A percentile compares a stretch with the other conserved stretches of the same genome.
Conservation (phyloP, 2,113 vertebrate genomes). For the Falco punctatus region DNA sequence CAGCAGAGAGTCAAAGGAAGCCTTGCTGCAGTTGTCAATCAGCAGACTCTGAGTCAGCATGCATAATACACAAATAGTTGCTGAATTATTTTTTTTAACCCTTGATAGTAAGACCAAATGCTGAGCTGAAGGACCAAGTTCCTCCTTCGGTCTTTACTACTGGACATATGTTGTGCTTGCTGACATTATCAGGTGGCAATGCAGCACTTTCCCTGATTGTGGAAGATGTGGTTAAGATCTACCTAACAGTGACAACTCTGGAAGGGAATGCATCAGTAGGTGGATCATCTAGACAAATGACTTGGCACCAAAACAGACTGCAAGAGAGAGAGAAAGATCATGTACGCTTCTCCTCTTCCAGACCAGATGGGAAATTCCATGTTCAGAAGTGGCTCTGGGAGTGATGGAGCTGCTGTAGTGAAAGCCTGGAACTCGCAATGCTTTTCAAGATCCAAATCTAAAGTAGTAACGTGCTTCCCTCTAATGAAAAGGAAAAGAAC, state of each 20-base stretch:
- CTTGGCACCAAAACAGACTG: background rate
- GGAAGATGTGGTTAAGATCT: background rate
- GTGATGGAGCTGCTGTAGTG: background rate
- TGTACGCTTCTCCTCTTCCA: background rate
- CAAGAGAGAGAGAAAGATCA: background rate
- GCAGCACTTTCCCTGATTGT: background rate
- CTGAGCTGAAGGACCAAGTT: background rate
- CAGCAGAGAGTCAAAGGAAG: background rate
- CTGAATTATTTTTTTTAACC: background rate
- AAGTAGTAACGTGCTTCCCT: background rate
- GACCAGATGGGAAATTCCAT: background rate
- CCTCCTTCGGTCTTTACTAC: background rate
- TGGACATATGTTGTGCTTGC: background rate
- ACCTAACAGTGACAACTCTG: background rate
- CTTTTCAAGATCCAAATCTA: background rate
- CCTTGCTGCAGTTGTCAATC: background rate
- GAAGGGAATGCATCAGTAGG: background rate
- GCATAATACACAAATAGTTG: background rate
- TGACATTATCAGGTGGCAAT: background rate
- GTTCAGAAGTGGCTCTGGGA: background rate
- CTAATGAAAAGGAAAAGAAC: background rate
- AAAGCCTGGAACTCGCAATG: background rate
- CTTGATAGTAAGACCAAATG: background rate
- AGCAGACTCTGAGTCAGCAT: constrained; percentile 13
- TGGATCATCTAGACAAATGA: background rate